These are phyloP conservation scores for Kryptolebias ocellatus DNA, from an alignment of 2,797 vertebrate species.

Conservation along the genomic window DNA sequence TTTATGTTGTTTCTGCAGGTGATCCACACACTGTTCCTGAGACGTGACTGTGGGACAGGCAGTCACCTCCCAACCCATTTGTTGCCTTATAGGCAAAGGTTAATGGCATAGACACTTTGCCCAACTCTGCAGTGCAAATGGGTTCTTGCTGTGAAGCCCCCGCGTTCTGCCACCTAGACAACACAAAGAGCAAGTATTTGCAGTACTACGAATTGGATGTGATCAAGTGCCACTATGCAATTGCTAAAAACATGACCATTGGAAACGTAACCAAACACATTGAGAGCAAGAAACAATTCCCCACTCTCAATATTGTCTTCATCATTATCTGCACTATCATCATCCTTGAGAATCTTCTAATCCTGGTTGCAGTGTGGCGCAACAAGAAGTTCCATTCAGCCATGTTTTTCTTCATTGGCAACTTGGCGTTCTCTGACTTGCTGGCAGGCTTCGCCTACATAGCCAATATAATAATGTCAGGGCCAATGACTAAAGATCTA, in stretches of 20 bases:
- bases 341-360: slow-evolving; percentile 92
- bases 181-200: slow-evolving; percentile 89
- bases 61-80: slow-evolving; percentile 48
- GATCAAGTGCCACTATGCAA: slow-evolving; percentile 86
- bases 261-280: slow-evolving; percentile 21
- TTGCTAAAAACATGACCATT: slow-evolving; percentile 81
- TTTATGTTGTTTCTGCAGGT: slow-evolving; percentile 78
- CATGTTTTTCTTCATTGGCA: slow-evolving; percentile 98
- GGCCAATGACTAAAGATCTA: slow-evolving; percentile 83
- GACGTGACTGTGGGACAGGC: slow-evolving; percentile 74
- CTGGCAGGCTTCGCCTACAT: slow-evolving; percentile 92
- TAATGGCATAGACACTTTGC: slow-evolving; percentile 44
- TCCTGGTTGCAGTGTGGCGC: slow-evolving; percentile 88
- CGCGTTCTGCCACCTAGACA: slow-evolving; percentile 56
- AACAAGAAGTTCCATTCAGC: slow-evolving; percentile 96
- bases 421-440: slow-evolving; percentile 92
- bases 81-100: slow-evolving; percentile 57
- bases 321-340: slow-evolving; percentile 90
- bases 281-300: slow-evolving; percentile 36
- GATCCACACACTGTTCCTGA: slow-evolving; percentile 72
- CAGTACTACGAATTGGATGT: slow-evolving; percentile 86
- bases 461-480: slow-evolving; percentile 90
- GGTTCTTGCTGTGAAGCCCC: slow-evolving; percentile 65
- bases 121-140: slow-evolving; percentile 70
- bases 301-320: slow-evolving; percentile 77